A percentile compares a stretch with the other conserved stretches of the same genome.
Conservation (phyloP, 1,140 invertebrate genomes). For the Leptinotarsa texana region DNA sequence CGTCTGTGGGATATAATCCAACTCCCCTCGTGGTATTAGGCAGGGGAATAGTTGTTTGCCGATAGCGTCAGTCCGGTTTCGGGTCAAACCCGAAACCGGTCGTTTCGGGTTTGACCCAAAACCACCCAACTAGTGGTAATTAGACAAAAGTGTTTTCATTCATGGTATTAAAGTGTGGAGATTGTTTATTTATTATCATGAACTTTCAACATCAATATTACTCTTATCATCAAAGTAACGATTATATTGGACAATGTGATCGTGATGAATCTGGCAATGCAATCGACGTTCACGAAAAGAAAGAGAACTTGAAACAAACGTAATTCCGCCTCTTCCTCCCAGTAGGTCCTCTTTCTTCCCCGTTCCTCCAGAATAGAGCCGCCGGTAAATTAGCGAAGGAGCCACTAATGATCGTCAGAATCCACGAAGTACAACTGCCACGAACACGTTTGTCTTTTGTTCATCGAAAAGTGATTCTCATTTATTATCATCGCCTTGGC, state of each 20-base stretch:
- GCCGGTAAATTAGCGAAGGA: conserved; percentile 27
- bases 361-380: not conserved
- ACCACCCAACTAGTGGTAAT: too few relatives aligned
- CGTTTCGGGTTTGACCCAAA: too few relatives aligned
- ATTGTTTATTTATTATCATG: too few relatives aligned
- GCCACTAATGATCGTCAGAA: conserved; percentile 33
- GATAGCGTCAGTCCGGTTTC: too few relatives aligned
- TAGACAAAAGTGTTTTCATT: too few relatives aligned
- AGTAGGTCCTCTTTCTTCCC: not conserved
- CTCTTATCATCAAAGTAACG: not conserved
- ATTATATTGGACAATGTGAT: not conserved
- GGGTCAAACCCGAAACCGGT: too few relatives aligned
- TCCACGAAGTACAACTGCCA: conserved; percentile 29
- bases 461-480: conserved; percentile 32
- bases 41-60: too few relatives aligned
- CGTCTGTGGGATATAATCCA: too few relatives aligned
- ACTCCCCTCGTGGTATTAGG: too few relatives aligned
- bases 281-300: not conserved
- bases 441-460: conserved; percentile 36
- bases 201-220: not conserved
- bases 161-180: too few relatives aligned
- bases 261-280: not conserved
- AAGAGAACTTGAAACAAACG: not conserved
- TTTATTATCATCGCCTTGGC: conserved; percentile 22
- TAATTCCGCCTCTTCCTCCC: not conserved